Percentiles rank a stretch among this genome's conserved stretches.
These are phyloP conservation scores for Phenganax subtilis DNA, from an alignment of 92 coral and sea anemone species.

Conservation along the genomic window DNA sequence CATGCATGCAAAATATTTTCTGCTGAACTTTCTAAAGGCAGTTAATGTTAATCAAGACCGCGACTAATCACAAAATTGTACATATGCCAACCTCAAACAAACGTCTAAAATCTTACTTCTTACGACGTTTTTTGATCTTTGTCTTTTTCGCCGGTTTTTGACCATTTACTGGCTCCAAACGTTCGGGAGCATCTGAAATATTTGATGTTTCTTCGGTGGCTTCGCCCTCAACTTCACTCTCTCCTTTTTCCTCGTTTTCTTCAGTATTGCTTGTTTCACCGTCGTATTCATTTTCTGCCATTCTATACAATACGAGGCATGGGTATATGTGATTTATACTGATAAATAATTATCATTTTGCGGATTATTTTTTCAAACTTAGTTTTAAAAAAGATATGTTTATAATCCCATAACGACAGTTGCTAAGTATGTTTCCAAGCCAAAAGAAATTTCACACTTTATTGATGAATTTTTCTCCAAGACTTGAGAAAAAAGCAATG, in stretches of 20 bases:
- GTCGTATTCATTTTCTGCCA: constrained; percentile 81
- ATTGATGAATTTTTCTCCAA: background rate
- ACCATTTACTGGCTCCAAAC: constrained; percentile 40
- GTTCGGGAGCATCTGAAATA: background rate
- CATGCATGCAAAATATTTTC: background rate
- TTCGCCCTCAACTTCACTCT: constrained; percentile 86
- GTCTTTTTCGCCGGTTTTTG: constrained; percentile 62
- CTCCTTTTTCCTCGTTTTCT: constrained; percentile 63
- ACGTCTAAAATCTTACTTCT: constrained; percentile 51
- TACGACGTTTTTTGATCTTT: constrained; percentile 80
- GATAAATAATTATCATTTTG: background rate
- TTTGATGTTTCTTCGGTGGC: constrained; percentile 55
- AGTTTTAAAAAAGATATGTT: background rate
- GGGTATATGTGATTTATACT: background rate
- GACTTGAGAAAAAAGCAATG: background rate
- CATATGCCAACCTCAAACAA: background rate
- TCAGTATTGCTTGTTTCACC: constrained; percentile 84
- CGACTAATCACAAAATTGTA: background rate
- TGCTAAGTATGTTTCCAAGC: constrained; percentile 17
- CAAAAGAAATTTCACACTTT: background rate
- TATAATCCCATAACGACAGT: constrained; percentile 23
- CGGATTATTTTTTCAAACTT: constrained; percentile 4
- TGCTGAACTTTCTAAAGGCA: background rate
- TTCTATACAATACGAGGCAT: constrained; percentile 19
- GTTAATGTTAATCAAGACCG: background rate